Percentiles rank a stretch among this genome's conserved stretches.
These are phyloP conservation scores for Festucalex cinctus DNA, from an alignment of 2,113 vertebrate genomes.

Conservation along the genomic window DNA sequence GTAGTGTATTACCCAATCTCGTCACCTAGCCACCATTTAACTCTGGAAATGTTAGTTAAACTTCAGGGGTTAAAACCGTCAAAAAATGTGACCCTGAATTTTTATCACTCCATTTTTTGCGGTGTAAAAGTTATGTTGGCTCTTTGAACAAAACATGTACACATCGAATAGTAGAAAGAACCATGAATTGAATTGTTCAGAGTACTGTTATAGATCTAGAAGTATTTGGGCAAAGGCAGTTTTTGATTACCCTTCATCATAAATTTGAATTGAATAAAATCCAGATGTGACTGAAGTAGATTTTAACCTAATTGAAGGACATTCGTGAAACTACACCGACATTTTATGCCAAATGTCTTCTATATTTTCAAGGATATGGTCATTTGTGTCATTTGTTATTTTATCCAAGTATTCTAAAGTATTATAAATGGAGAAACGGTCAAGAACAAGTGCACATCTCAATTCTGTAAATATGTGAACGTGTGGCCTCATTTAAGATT, in stretches of 20 bases:
- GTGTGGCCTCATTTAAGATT: constrained; percentile 72
- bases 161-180: background rate
- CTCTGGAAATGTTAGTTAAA: too few species aligned
- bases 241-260: background rate
- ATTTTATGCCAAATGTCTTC: background rate
- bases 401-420: background rate
- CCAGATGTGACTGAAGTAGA: background rate
- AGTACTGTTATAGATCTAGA: background rate
- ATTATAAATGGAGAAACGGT: background rate
- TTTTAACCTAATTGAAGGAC: background rate
- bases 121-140: background rate
- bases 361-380: background rate
- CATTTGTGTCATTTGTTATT: background rate
- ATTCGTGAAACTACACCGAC: background rate
- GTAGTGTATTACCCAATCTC: too few species aligned
- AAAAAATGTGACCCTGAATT: too few species aligned
- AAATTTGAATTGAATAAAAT: background rate
- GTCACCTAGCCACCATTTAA: too few species aligned
- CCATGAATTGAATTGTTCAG: background rate
- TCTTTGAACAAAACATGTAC: background rate
- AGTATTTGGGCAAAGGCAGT: background rate
- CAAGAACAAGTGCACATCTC: constrained; percentile 44
- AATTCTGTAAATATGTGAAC: constrained; percentile 50
- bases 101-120: too few species aligned
- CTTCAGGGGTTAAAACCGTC: too few species aligned